Base-by-base conservation (phyloP, 2,888 invertebrate genomes). In the Eudemis profundana region DNA sequence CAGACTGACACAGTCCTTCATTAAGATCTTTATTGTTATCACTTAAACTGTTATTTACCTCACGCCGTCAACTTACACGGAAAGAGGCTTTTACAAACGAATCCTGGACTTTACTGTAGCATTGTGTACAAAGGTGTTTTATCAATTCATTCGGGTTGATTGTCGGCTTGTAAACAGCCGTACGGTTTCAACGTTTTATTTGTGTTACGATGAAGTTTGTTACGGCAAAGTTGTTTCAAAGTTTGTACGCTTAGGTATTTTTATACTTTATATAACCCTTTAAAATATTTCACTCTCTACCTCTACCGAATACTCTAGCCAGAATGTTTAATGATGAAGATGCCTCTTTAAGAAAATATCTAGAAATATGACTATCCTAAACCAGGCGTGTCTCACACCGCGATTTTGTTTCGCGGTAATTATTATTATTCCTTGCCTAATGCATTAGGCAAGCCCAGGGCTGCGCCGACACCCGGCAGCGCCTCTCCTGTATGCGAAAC, bases 11-110 rank as follows among this genome's bases (percentile, higher is more conserved):
- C 80, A 81, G 78, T 75, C 77, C 80, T 83, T 89, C 89, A 85
- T 89, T 89, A 89, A 80, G 80, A 73, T 15, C 74, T 78, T 82
- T 77, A 86, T 88, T 89, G 86, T 88, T 83, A 78, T 77, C 73
- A 79, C 74, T 79, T 78, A 77, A 68, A 70, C 75, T 78, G 77
- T 76, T 88, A 78, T 87, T 87, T 87, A 82, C 81, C 78, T 84
- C 83, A 79, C 81, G 78, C 81, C 73, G 76, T 70, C 71, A 70
- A 64, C 56, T 17, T 68, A 65, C 68, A 66, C 62, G 60, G 72
- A 71, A 68, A 19, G 65, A 69, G 68, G 69, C 71, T 73, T 76
- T 77, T 79, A 76, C 77, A 76, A 79, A 79, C 74, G 73, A 70
- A 79, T 78, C 78, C 78, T 81, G 76, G 72, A 68, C 69, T 69